Evolutionary conservation across 2,113 vertebrate genomes (phyloP).

Genomic region (Onychostoma macrolepis): DNA sequence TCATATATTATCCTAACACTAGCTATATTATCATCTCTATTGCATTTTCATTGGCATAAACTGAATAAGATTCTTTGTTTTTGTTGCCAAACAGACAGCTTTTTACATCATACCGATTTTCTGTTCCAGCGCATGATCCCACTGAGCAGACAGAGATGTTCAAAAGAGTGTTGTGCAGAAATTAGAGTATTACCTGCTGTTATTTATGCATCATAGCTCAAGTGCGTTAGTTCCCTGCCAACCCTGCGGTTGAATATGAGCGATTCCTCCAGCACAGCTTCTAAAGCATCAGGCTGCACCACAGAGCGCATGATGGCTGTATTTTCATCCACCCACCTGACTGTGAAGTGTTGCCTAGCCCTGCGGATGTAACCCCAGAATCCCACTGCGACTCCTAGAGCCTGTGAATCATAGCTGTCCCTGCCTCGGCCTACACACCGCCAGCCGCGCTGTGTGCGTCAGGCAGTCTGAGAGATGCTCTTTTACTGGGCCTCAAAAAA

Average conservation of each 20-base stretch:
- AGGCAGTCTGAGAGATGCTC: conserved; percentile 41
- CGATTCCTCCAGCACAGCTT: neutral
- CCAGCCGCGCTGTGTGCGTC: conserved; percentile 42
- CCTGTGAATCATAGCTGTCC: conserved; percentile 49
- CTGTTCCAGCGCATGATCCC: neutral
- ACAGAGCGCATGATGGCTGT: conserved; percentile 36
- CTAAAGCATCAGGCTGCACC: conserved; percentile 23
- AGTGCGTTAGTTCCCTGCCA: conserved; percentile 21
- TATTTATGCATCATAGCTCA: conserved; percentile 20
- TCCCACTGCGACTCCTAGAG: conserved; percentile 39
- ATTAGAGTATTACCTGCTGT: conserved; percentile 27
- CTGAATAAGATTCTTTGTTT: neutral
- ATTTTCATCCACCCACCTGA: conserved; percentile 42
- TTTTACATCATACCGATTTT: neutral
- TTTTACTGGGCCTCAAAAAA: conserved; percentile 12
- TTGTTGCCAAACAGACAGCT: neutral
- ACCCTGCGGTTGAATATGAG: neutral
- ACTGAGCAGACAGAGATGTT: conserved; percentile 6
- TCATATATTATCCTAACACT: neutral
- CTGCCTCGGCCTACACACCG: conserved; percentile 47
- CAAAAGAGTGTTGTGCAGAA: conserved; percentile 16
- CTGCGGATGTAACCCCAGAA: conserved; percentile 53
- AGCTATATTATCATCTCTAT: neutral
- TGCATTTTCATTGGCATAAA: neutral
- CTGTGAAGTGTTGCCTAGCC: conserved; percentile 40